These are phyloP conservation scores for Helleia helle DNA, from an alignment of 2,888 invertebrate species.

Conservation along the genomic window DNA sequence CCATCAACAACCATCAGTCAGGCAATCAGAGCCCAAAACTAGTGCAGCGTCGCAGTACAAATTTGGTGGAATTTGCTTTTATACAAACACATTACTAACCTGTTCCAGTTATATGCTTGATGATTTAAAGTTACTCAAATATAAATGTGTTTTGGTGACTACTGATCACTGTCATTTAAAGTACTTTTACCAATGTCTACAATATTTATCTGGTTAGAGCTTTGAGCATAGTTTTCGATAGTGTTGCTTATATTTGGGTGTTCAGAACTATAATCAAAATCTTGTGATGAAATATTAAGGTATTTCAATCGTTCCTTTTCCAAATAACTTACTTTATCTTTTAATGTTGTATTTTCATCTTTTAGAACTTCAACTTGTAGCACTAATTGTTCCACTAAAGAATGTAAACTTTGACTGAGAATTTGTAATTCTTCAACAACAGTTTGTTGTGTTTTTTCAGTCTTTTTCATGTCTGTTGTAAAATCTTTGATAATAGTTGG, in stretches of 20 bases:
- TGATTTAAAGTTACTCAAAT: no score
- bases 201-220: conserved; percentile 21
- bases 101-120: not conserved
- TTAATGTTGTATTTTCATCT: conserved; percentile 75
- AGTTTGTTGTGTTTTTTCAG: conserved; percentile 75
- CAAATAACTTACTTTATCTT: conserved; percentile 69
- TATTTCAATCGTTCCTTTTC: conserved; percentile 70
- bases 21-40: no score
- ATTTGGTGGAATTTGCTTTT: no score
- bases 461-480: conserved; percentile 57
- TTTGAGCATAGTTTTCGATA: conserved; percentile 12
- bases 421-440: conserved; percentile 80
- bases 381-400: conserved; percentile 71
- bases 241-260: conserved; percentile 21
- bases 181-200: conserved; percentile 1
- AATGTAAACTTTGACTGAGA: conserved; percentile 75
- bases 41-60: no score
- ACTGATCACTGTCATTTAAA: not conserved
- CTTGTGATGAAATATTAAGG: conserved; percentile 41
- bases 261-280: conserved; percentile 32
- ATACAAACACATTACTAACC: no score
- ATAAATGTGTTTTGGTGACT: not conserved
- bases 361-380: conserved; percentile 78
- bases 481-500: conserved; percentile 31
- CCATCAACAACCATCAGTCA: no score